Evolutionary conservation across 2,797 vertebrate species (phyloP), one percentile per base, ranked within the genome.

Genomic region (Echiichthys vipera): DNA sequence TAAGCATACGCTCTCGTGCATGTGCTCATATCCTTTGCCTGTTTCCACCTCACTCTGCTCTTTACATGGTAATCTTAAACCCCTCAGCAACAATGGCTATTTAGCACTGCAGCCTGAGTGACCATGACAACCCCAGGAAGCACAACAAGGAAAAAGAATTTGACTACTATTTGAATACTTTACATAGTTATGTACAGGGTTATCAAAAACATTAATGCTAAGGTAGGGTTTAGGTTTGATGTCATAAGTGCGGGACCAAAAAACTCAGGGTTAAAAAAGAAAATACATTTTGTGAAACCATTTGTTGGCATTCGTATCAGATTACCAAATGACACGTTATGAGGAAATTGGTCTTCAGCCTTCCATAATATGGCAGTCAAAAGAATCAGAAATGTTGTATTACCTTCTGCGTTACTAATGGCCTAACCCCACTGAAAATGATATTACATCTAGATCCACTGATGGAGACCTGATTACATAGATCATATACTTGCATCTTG

Each of bases 91-190:
- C 22, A 17, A 49, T 24, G 7, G 27, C 7, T 49, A 24, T 39
- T 5, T 59, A 46, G 0, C 1, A 51, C 22, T 14, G 27, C 14
- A n/a, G 0, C 46, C 40, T 24, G 17, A 69, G 14, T 13, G 29
- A 42, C 47, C 17, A 7, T 40, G 24, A 14, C 25, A 40, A 30
- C 65, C 32, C 30, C 54, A 65, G 30, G 24, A 59, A 37, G 11
- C 45, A 67, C 13, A 43, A 17, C 5, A 17, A 4, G 22, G 27
- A 4, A 42, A 36, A 57, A 24, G 2, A 34, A 70, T 51, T 59
- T 69, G 15, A 25, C 36, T 13, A 50, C 29, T 59, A 40, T 64
- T 53, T 66, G 22, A 64, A 37, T 71, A 42, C 0, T 5, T 17
- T 20, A 17, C 7, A 22, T 27, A 30, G 45, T 42, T 25, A 43